Percentiles rank a stretch among this genome's conserved stretches.
Conservation (phyloP, 2,888 invertebrate species). For the Drosophila yooni region DNA sequence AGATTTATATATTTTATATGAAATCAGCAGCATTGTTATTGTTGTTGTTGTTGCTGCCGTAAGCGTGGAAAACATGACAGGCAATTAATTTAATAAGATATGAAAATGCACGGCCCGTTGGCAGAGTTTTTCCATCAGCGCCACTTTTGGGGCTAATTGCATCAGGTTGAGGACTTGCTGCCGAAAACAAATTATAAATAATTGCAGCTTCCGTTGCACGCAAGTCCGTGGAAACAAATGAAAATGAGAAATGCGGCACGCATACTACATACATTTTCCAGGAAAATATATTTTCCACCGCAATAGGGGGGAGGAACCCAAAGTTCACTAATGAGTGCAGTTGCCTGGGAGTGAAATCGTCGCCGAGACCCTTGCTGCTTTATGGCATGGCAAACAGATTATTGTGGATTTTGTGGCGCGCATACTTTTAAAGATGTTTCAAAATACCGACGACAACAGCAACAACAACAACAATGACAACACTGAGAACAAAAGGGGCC, state of each 20-base stretch:
- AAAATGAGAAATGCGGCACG: conserved; percentile 65
- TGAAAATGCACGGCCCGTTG: conserved; percentile 41
- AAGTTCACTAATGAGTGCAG: conserved; percentile 71
- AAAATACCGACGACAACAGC: conserved; percentile 70
- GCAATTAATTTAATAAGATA: conserved; percentile 71
- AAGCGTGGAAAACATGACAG: conserved; percentile 72
- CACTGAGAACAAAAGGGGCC: conserved; percentile 67
- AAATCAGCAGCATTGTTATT: conserved; percentile 48
- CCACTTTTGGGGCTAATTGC: conserved; percentile 65
- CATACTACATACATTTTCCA: conserved; percentile 63
- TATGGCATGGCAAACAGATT: conserved; percentile 70
- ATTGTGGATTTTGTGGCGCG: conserved; percentile 76
- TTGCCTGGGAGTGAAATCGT: conserved; percentile 25
- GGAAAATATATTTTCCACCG: conserved; percentile 45
- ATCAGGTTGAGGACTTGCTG: conserved; percentile 35
- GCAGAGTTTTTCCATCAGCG: conserved; percentile 48
- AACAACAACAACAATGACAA: conserved; percentile 39
- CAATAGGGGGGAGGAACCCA: conserved; percentile 16
- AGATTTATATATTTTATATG: conserved; percentile 62
- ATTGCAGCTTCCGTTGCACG: conserved; percentile 73
- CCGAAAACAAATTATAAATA: conserved; percentile 74
- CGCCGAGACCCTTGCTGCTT: conserved; percentile 41
- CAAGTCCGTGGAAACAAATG: conserved; percentile 34
- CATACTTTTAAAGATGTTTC: conserved; percentile 75
- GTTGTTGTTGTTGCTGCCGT: conserved; percentile 29